These are phyloP conservation scores for Bemisia tabaci DNA, from an alignment of 1,140 invertebrate species.

Conservation along the genomic window DNA sequence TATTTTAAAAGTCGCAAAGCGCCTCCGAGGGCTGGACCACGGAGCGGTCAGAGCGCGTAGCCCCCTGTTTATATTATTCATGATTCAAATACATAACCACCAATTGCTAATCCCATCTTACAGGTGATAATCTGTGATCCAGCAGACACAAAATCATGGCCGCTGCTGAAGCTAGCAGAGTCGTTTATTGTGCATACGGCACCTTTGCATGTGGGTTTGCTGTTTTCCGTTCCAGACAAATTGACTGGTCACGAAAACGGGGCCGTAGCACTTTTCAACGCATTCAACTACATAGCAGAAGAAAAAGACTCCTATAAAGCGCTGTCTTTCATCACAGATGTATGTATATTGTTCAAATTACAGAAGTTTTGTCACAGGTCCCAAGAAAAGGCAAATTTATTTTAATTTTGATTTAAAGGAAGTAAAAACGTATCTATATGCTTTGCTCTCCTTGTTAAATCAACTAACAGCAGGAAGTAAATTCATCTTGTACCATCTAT, in stretches of 20 bases:
- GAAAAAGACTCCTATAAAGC: conserved; percentile 56
- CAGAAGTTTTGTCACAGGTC: neutral
- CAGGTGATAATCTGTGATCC: conserved; percentile 84
- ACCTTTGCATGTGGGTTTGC: conserved; percentile 75
- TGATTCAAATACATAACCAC: conserved; percentile 16
- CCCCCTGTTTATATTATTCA: no score
- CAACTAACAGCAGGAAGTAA: no score
- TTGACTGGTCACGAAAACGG: conserved; percentile 50
- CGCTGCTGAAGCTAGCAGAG: conserved; percentile 74
- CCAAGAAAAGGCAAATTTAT: no score
- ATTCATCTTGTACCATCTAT: no score
- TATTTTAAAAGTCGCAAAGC: no score
- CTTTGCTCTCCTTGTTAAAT: no score
- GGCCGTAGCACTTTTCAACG: conserved; percentile 74
- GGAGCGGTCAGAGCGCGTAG: no score
- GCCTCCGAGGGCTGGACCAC: no score
- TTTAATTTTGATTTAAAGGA: no score
- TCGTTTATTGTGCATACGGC: conserved; percentile 84
- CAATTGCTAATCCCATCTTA: no score
- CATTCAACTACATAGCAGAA: conserved; percentile 82
- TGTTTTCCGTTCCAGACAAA: conserved; percentile 57
- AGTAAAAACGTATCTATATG: no score
- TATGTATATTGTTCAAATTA: conserved; percentile 29
- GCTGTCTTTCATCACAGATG: conserved; percentile 68
- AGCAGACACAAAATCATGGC: conserved; percentile 45